Evolutionary conservation across 2,113 vertebrate species (phyloP).

Genomic region (Megaceryle maxima): DNA sequence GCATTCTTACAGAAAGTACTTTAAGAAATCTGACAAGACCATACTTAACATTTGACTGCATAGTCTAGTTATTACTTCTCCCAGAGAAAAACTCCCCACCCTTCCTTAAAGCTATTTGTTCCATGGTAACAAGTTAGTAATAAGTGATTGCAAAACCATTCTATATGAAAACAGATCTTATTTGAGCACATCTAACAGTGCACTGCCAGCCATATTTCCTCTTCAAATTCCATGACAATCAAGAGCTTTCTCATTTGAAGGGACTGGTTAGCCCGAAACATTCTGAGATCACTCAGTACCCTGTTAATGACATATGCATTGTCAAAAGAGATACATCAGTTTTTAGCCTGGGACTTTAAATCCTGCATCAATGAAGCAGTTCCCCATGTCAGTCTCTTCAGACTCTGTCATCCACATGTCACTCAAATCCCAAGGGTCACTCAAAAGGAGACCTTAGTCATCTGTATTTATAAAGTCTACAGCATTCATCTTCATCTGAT

Average conservation of each 20-base stretch:
- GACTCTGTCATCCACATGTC: neutral
- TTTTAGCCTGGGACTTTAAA: constrained; percentile 30
- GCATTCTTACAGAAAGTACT: neutral
- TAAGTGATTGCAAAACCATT: neutral
- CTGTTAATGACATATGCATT: constrained; percentile 2
- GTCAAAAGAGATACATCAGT: constrained; percentile 5
- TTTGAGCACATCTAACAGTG: neutral
- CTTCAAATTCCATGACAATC: neutral
- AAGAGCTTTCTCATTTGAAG: neutral
- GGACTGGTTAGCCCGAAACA: neutral
- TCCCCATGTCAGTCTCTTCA: neutral
- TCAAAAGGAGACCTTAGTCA: neutral
- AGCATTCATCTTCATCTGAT: neutral
- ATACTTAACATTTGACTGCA: neutral
- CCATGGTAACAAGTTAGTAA: neutral
- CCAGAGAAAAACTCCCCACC: neutral
- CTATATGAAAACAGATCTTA: neutral
- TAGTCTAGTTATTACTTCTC: neutral
- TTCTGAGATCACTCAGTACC: neutral
- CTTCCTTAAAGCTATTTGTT: neutral
- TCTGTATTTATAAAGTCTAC: neutral
- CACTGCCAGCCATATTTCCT: neutral
- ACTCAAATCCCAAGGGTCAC: neutral
- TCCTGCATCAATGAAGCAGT: neutral
- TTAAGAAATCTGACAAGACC: neutral